These are phyloP conservation scores for Pectinophora gossypiella DNA, from an alignment of 1,140 invertebrate genomes.

Conservation along the genomic window DNA sequence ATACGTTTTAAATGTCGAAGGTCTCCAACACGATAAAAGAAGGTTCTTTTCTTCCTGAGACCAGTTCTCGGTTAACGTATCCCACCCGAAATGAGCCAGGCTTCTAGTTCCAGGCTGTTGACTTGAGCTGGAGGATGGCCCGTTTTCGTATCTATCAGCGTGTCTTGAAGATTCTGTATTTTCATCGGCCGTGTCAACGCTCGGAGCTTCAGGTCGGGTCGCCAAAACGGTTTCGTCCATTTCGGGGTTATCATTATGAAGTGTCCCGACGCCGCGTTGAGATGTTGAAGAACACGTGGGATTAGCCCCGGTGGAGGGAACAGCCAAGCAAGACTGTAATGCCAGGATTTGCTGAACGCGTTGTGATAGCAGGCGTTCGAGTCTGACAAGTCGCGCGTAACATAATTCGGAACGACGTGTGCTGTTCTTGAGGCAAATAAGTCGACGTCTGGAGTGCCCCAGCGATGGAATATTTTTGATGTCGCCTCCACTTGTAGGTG, in stretches of 20 bases:
- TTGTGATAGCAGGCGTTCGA: slow-evolving; percentile 25
- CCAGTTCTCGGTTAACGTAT: slow-evolving; percentile 6
- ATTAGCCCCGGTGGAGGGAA: slow-evolving; percentile 40
- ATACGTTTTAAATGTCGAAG: slow-evolving; percentile 11
- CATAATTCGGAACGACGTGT: slow-evolving; percentile 37
- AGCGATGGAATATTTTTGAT: slow-evolving; percentile 29
- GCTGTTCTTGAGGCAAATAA: slow-evolving; percentile 41
- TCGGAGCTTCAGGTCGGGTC: slow-evolving; percentile 18
- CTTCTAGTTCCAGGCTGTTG: slow-evolving; percentile 7
- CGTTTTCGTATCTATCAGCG: slow-evolving; percentile 20
- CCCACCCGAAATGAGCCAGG: slow-evolving; percentile 15
- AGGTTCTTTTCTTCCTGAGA: slow-evolving; percentile 3
- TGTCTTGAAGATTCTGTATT: slow-evolving; percentile 12
- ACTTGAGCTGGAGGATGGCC: slow-evolving; percentile 6
- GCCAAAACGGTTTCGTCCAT: slow-evolving; percentile 32
- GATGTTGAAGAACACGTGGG: slow-evolving; percentile 18
- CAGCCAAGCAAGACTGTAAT: slow-evolving; percentile 40
- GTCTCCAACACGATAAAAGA: slow-evolving; percentile 9
- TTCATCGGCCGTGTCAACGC: slow-evolving; percentile 16
- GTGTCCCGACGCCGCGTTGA: slow-evolving; percentile 14
- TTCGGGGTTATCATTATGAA: slow-evolving; percentile 25
- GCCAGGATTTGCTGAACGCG: slow-evolving; percentile 37
- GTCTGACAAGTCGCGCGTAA: slow-evolving; percentile 29
- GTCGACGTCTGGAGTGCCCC: slow-evolving; percentile 40
- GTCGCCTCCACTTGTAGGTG: slow-evolving; percentile 23